Evolutionary conservation across 2,888 invertebrate genomes (phyloP), one percentile per base, ranked within the genome.

Genomic region (Drosophila phalerata): DNA sequence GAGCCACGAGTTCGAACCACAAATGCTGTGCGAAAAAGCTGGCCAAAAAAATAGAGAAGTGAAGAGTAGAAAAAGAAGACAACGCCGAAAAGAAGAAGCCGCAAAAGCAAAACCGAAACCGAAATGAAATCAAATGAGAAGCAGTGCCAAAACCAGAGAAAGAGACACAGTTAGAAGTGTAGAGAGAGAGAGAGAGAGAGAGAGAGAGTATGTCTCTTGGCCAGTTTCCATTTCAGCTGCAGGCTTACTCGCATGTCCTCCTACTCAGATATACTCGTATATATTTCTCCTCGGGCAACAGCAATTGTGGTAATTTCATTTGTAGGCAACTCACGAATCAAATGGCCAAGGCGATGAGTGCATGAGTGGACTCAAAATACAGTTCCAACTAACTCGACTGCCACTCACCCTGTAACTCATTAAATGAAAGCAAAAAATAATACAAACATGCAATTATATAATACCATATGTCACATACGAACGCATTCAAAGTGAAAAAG

Each of bases 81-180:
- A 58, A 47, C 37, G 38, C 30, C 43, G 28, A 57, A 30, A 58
- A 38, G 48, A 49, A 67, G 38, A 48, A 69, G 51, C 88, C 84
- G 63, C 83, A 87, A 75, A 76, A 77, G 68, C 80, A 65, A 73
- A 73, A 73, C 64, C 69, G 55, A 72, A 84, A 87, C 69, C 70
- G 55, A 72, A 84, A 87, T 79, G 88, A 85, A 82, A 87, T 87
- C 85, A 84, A 85, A 85, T 85, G 82, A 73, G 80, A 42, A 81
- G 78, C 56, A 64, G 17, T 38, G 60, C 32, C 60, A 57, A 32
- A 5, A 25, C 28, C 32, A 53, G 42, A 45, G n/a, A 56, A 6
- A 49, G 45, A 56, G 38, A 17, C 3, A 28, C 47, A n/a, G 0
- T 2, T 10, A 25, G 15, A 30, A 30, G 10, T 30, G 9, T 30